phyloP scores from a whole-genome alignment of 2,888 invertebrate genomes.

The Phaonia tiefii region DNA sequence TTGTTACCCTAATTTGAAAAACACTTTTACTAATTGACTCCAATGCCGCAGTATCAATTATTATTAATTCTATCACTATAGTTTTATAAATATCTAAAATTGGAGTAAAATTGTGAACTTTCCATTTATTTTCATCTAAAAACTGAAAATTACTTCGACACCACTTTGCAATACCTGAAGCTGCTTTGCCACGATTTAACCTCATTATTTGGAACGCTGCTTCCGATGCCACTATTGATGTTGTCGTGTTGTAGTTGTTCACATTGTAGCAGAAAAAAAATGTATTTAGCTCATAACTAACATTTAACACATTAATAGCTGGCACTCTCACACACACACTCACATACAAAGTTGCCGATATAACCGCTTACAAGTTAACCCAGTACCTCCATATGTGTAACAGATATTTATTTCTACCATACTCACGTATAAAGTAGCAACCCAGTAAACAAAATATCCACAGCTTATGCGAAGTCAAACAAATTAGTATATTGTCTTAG shows the following conservation, averaged over 20 bases:
- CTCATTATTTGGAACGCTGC: slow-evolving; percentile 10
- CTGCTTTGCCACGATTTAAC: slow-evolving; percentile 2
- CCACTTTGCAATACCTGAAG: too few species aligned
- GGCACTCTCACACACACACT: not conserved
- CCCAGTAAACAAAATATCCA: too few species aligned
- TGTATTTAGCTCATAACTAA: slow-evolving; percentile 22
- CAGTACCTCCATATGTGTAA: not conserved
- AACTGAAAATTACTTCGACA: too few species aligned
- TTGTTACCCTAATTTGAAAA: too few species aligned
- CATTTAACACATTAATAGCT: slow-evolving; percentile 34
- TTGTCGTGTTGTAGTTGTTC: slow-evolving; percentile 5
- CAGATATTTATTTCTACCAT: slow-evolving; percentile 28
- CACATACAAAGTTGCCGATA: not conserved
- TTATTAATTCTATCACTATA: too few species aligned
- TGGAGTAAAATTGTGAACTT: too few species aligned
- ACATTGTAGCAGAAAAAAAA: not conserved
- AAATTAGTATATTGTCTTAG: too few species aligned
- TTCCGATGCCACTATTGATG: slow-evolving; percentile 12
- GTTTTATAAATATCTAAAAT: too few species aligned
- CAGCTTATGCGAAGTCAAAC: too few species aligned
- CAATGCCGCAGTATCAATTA: too few species aligned
- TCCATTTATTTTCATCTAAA: too few species aligned
- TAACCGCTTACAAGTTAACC: not conserved
- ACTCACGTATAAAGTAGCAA: not conserved
- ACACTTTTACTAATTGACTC: too few species aligned